Percentiles rank a stretch among this genome's conserved stretches.
These are phyloP conservation scores for Nezara viridula DNA, from an alignment of 2,888 invertebrate genomes.

Conservation along the genomic window DNA sequence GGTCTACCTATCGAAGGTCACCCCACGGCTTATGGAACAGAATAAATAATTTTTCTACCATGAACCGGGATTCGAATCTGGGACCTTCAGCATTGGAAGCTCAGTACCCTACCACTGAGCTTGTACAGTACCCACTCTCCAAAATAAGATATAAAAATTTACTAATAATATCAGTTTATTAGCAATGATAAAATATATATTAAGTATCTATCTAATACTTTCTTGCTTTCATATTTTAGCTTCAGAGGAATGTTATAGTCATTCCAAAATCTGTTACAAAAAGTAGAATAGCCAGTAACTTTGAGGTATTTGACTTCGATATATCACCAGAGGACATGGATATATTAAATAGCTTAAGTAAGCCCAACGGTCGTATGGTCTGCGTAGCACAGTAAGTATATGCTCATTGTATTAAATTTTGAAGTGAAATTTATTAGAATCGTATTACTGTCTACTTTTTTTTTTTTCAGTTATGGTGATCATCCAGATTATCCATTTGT, in stretches of 20 bases:
- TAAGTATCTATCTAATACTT: too few relatives aligned
- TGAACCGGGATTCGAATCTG: too few relatives aligned
- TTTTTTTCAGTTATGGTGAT: constrained; percentile 52
- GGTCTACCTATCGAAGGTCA: too few relatives aligned
- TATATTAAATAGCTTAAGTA: constrained; percentile 40
- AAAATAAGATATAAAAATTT: too few relatives aligned
- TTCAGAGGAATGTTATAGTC: constrained; percentile 65
- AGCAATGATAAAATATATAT: too few relatives aligned
- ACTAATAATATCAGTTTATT: too few relatives aligned
- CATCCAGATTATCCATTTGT: constrained; percentile 57
- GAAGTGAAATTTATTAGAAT: neutral
- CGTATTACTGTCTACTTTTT: neutral
- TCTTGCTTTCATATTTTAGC: neutral
- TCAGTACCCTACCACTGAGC: too few relatives aligned
- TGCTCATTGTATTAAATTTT: neutral
- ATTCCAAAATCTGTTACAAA: constrained; percentile 66
- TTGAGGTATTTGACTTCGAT: constrained; percentile 65
- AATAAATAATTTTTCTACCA: too few relatives aligned
- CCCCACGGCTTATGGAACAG: too few relatives aligned
- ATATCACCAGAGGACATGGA: constrained; percentile 64
- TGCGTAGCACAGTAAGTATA: constrained; percentile 28
- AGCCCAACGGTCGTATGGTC: constrained; percentile 48
- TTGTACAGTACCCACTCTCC: too few relatives aligned
- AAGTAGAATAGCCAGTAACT: constrained; percentile 63
- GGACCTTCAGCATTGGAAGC: too few relatives aligned